Evolutionary conservation across 2,888 invertebrate genomes (phyloP), one percentile per base, ranked within the genome.

Genomic region (Rhaphigaster nebulosa): DNA sequence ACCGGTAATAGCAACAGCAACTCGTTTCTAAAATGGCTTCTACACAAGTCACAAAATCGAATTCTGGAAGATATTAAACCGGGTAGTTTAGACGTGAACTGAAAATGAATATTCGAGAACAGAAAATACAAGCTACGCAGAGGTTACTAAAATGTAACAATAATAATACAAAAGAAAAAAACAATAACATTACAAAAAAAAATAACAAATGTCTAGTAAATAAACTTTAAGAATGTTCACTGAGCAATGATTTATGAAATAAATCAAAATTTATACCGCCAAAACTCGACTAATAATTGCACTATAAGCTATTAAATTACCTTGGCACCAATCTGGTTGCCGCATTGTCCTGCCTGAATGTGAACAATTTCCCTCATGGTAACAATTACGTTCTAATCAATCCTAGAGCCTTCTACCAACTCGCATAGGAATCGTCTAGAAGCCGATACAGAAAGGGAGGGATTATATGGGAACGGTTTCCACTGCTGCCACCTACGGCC

Each of bases 271-370:
- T 45, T 6, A 45, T 45, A 29, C 29, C n/a, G 4, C 10, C 18
- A 5, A 18, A 29, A 65, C n/a, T 18, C 4, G 13, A 29, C n/a
- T n/a, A n/a, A n/a, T 65, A 65, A 65, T 65, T 65, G 1, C 41
- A 76, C 8, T 41, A 80, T 26, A 23, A 15, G 23, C 41, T 38
- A 20, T 41, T 23, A 26, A 80, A 45, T 41, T 80, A 98, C 98
- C 96, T 98, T 98, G 92, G 98, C 97, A 92, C 98, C 98, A 93
- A 98, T 98, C 94, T 98, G 98, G 94, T 98, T 98, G 92, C 98
- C 98, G 94, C 98, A 98, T 94, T 98, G 98, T 91, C 98, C 98
- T 91, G 96, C 97, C 94, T 98, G 98, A 92, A 98, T 95, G 94
- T 98, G 98, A 92, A 98, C 97, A 93, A 98, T 98, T 96, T 98